Conservation (phyloP, 2,113 vertebrate species). For the Pandion haliaetus region DNA sequence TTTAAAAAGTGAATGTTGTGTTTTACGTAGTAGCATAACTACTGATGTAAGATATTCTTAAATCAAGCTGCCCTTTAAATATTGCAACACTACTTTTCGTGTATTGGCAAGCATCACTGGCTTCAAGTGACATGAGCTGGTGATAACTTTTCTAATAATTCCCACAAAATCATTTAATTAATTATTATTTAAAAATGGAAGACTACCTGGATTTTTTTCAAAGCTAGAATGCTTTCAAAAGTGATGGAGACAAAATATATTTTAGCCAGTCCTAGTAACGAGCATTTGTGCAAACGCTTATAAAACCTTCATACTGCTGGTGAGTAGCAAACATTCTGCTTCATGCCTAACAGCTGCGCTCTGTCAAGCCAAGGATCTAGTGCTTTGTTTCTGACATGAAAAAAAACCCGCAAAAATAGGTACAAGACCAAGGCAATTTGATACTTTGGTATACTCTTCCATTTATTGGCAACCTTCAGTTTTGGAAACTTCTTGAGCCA, state of each 20-base stretch:
- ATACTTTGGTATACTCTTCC: not conserved
- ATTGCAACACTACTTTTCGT: not conserved
- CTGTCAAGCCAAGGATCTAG: not conserved
- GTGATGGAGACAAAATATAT: not conserved
- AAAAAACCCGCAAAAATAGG: not conserved
- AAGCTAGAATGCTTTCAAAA: not conserved
- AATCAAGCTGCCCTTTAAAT: not conserved
- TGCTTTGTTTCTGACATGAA: not conserved
- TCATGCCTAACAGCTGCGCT: not conserved
- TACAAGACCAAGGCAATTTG: not conserved
- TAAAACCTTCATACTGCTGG: not conserved
- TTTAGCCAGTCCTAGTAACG: not conserved
- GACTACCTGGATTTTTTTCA: not conserved
- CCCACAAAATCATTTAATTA: not conserved
- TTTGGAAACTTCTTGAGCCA: not conserved
- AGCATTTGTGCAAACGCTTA: not conserved
- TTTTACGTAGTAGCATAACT: not conserved
- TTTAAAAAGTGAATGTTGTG: not conserved
- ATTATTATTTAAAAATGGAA: not conserved
- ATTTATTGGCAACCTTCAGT: not conserved
- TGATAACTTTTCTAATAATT: not conserved
- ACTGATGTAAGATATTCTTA: not conserved
- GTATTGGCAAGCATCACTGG: not conserved
- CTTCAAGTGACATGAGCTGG: not conserved
- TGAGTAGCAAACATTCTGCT: not conserved